Percentiles rank a stretch among this genome's conserved stretches.
These are phyloP conservation scores for Notoglanidium macrostoma DNA, from an alignment of 2,797 vertebrate species.

Conservation along the genomic window DNA sequence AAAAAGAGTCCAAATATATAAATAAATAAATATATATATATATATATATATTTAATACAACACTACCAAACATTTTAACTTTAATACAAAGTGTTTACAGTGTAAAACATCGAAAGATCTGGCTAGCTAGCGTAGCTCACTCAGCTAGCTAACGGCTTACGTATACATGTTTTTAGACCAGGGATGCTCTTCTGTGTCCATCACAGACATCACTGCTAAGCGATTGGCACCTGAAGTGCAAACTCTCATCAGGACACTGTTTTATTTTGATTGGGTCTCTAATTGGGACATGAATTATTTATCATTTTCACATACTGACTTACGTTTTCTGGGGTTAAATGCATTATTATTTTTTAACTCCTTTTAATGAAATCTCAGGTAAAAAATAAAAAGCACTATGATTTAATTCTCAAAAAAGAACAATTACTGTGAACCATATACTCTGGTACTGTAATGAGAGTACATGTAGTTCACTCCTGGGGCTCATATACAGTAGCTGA, in stretches of 20 bases:
- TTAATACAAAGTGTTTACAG: too few species aligned
- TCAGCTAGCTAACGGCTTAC: too few species aligned
- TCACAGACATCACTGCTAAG: neutral
- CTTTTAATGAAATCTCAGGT: neutral
- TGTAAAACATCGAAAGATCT: too few species aligned
- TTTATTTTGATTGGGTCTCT: neutral
- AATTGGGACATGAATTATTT: neutral
- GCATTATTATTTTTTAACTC: neutral
- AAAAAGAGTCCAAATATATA: neutral
- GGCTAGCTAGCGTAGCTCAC: too few species aligned
- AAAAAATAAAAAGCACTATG: neutral
- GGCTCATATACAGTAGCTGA: slow-evolving; percentile 51
- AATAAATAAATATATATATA: too few species aligned
- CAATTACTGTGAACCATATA: neutral
- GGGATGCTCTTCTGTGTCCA: neutral
- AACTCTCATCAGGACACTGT: neutral
- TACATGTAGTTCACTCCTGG: neutral
- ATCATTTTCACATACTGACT: neutral
- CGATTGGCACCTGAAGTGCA: neutral
- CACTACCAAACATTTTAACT: neutral
- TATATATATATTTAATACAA: neutral
- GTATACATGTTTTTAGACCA: neutral
- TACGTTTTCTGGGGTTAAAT: neutral
- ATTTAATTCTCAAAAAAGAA: neutral
- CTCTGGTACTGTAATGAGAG: neutral